A percentile compares a stretch with the other conserved stretches of the same genome.
Evolutionary conservation across 53 echinoderm and acorn worm species (phyloP).

Genomic region (Luidia sarsii): DNA sequence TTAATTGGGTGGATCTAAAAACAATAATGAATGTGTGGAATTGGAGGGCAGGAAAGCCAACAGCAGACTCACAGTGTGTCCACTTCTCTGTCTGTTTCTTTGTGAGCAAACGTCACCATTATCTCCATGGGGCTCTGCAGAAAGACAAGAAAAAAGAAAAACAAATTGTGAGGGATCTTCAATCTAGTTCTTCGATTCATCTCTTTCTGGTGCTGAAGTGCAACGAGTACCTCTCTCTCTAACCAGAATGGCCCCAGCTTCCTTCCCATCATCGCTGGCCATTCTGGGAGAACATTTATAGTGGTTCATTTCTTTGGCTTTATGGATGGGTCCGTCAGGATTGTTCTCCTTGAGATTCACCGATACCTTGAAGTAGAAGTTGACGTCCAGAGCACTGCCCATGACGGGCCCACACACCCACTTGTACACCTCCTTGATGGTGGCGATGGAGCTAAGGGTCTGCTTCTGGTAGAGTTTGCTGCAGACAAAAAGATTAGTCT

Average conservation of each 20-base stretch:
- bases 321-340: too few species aligned
- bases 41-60: too few species aligned
- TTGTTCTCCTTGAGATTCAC: background rate
- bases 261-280: too few species aligned
- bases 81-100: constrained; percentile 70
- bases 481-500: constrained; percentile 7
- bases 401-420: constrained; percentile 91
- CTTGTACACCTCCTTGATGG: constrained; percentile 91
- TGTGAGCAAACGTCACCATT: constrained; percentile 69
- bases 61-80: constrained; percentile 68
- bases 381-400: constrained; percentile 62
- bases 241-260: too few species aligned
- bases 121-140: constrained; percentile 90
- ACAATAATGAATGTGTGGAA: too few species aligned
- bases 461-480: constrained; percentile 54
- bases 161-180: too few species aligned
- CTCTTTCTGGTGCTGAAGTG: too few species aligned
- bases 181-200: too few species aligned
- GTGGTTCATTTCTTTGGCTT: too few species aligned
- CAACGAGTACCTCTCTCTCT: too few species aligned
- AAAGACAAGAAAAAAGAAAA: constrained; percentile 4
- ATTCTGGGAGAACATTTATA: too few species aligned
- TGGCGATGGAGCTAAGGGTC: constrained; percentile 38
- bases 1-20: too few species aligned
- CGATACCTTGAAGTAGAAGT: constrained; percentile 68